Percentiles rank a stretch among this genome's conserved stretches.
Evolutionary conservation across 2,888 invertebrate genomes (phyloP).

Genomic region (Drosophila conformis): DNA sequence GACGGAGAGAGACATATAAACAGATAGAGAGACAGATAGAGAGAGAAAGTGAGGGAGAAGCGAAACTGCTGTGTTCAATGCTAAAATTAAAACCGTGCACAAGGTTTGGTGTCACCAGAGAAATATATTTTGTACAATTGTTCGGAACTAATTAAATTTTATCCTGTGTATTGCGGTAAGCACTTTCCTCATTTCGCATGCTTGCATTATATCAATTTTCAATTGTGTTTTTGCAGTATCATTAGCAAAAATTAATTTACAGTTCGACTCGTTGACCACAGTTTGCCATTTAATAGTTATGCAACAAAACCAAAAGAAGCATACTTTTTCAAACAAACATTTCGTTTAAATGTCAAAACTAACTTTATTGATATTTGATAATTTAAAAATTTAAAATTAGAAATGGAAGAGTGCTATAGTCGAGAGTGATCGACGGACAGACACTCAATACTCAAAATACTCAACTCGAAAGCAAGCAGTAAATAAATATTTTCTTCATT

Average conservation of each 20-base stretch:
- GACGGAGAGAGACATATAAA: not conserved
- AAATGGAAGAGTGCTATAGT: not conserved
- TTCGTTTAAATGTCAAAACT: not conserved
- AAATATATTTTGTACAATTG: slow-evolving; percentile 56
- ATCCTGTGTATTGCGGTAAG: slow-evolving; percentile 43
- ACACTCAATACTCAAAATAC: not conserved
- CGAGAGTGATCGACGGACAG: not conserved
- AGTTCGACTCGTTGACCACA: not conserved
- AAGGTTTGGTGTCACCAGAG: slow-evolving; percentile 48
- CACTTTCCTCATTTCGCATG: slow-evolving; percentile 33
- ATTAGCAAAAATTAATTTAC: slow-evolving; percentile 53
- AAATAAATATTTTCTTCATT: not conserved
- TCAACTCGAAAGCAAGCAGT: not conserved
- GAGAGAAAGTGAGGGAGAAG: not conserved
- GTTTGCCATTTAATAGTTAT: not conserved
- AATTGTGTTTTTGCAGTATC: slow-evolving; percentile 62
- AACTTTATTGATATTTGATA: not conserved
- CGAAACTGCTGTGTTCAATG: not conserved
- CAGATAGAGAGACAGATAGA: not conserved
- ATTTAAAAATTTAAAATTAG: not conserved
- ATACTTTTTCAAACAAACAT: not conserved
- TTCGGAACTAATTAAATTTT: slow-evolving; percentile 72
- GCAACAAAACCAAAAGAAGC: not conserved
- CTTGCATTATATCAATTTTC: slow-evolving; percentile 50
- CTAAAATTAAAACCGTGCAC: slow-evolving; percentile 26